phyloP scores from a whole-genome alignment of 2,113 vertebrate species.

The Orycteropus afer region DNA sequence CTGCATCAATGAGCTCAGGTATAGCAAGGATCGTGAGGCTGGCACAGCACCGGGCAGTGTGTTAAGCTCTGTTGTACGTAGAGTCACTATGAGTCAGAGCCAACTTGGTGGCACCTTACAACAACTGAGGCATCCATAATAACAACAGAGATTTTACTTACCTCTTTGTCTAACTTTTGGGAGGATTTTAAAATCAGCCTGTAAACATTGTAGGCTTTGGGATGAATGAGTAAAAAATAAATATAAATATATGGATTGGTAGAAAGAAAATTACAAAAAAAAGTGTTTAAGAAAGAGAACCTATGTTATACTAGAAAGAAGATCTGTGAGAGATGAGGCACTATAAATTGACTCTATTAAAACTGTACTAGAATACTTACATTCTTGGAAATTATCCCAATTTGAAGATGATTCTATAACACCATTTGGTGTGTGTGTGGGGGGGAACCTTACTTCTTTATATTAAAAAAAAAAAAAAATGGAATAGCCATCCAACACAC shows the following conservation, averaged over 20 bases:
- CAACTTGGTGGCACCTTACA: too few relatives aligned
- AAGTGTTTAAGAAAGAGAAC: not conserved
- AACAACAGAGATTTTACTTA: conserved; percentile 5
- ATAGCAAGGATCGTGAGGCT: too few relatives aligned
- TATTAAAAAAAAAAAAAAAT: not conserved
- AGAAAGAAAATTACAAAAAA: not conserved
- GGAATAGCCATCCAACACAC: not conserved
- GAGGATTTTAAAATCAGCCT: too few relatives aligned
- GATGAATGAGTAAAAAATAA: not conserved
- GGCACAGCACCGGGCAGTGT: too few relatives aligned
- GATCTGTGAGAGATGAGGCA: not conserved
- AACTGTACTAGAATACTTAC: not conserved
- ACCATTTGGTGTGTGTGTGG: too few relatives aligned
- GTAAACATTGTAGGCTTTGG: too few relatives aligned
- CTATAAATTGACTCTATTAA: not conserved
- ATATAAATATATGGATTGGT: not conserved
- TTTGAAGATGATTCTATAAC: not conserved
- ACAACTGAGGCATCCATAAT: not conserved
- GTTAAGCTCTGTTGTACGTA: too few relatives aligned
- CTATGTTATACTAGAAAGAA: not conserved
- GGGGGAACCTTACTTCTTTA: too few relatives aligned
- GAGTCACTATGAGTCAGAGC: too few relatives aligned
- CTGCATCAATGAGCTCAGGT: too few relatives aligned
- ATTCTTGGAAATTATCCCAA: not conserved
- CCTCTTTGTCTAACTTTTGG: not conserved